These are phyloP conservation scores for Epizoanthus ramosus DNA, from an alignment of 92 coral and sea anemone species.

Conservation along the genomic window DNA sequence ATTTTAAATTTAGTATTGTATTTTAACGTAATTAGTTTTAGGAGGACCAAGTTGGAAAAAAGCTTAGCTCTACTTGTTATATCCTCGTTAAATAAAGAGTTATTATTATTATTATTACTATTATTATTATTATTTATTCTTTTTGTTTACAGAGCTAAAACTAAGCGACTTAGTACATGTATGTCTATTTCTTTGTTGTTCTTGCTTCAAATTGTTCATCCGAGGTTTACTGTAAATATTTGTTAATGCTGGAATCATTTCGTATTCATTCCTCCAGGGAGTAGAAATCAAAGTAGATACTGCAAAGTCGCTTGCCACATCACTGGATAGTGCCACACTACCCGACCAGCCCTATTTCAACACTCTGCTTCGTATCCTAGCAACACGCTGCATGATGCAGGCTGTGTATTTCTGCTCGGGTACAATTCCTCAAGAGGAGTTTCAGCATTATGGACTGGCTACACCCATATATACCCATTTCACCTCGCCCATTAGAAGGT, in stretches of 20 bases:
- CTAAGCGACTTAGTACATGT: too few species aligned
- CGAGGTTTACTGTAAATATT: not conserved
- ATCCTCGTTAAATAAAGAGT: too few species aligned
- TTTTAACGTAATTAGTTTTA: too few species aligned
- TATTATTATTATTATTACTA: too few species aligned
- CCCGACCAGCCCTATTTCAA: conserved; percentile 93
- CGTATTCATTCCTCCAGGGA: conserved; percentile 52
- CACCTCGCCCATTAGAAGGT: conserved; percentile 98
- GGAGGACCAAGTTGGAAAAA: too few species aligned
- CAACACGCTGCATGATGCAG: conserved; percentile 99
- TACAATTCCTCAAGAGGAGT: conserved; percentile 86
- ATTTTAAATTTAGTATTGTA: too few species aligned
- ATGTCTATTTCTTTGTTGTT: not conserved
- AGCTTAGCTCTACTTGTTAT: too few species aligned
- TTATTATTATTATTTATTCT: too few species aligned
- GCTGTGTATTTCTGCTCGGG: conserved; percentile 99
- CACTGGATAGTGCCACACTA: conserved; percentile 80
- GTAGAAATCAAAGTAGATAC: conserved; percentile 82
- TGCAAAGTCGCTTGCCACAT: conserved; percentile 90
- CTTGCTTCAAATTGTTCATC: too few species aligned
- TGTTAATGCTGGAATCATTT: not conserved
- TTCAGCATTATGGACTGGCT: conserved; percentile 93
- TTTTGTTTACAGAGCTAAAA: too few species aligned
- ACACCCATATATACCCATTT: conserved; percentile 98
- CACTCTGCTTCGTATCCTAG: conserved; percentile 94